These are phyloP conservation scores for Salvator merianae DNA, from an alignment of 2,113 vertebrate genomes.

Conservation along the genomic window DNA sequence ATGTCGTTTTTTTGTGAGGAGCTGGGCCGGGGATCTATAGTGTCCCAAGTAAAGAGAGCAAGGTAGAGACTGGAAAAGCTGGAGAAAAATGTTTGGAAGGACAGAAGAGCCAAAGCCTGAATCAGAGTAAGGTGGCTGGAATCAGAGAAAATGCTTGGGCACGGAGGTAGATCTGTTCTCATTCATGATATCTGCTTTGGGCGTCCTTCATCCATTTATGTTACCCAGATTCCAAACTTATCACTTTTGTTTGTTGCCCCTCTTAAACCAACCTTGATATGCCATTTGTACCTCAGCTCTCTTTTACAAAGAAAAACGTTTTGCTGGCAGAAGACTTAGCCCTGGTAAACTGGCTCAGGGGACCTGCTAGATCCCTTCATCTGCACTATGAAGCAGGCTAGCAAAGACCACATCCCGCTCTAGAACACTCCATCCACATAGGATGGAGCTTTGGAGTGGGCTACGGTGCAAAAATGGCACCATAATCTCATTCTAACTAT, in stretches of 20 bases:
- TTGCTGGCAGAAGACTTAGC: background rate
- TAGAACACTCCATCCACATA: too few species aligned
- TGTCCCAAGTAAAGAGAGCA: background rate
- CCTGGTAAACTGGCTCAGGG: too few species aligned
- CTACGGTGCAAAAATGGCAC: too few species aligned
- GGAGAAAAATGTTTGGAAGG: background rate
- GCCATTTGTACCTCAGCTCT: background rate
- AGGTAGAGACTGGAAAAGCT: background rate
- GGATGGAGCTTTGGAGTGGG: too few species aligned
- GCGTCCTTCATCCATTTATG: background rate
- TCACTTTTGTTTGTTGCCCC: background rate
- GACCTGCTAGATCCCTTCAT: too few species aligned
- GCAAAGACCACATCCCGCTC: too few species aligned
- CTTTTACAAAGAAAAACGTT: background rate
- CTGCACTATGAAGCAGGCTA: too few species aligned
- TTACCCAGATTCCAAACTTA: too few species aligned
- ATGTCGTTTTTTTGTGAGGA: background rate
- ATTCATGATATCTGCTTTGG: background rate
- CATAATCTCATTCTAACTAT: too few species aligned
- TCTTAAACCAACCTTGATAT: background rate
- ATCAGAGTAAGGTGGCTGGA: background rate
- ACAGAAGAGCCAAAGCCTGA: background rate
- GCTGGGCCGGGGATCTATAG: background rate
- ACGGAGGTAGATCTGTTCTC: background rate
- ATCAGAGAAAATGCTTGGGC: background rate